Base-by-base conservation (phyloP, 2,113 vertebrate species). In the Sula dactylatra region DNA sequence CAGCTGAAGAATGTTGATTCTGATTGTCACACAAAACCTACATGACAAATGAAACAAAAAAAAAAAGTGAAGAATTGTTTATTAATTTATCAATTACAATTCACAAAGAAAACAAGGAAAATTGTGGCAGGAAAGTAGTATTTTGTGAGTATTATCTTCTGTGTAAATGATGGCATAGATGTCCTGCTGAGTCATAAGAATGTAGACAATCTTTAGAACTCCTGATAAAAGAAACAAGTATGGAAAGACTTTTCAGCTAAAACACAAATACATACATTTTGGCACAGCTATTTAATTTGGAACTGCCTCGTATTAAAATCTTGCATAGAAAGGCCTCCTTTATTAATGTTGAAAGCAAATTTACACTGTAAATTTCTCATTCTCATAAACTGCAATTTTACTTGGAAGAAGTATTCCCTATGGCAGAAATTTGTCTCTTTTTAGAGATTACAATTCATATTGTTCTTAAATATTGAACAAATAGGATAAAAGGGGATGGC, bases 21-120 rank as follows among this genome's bases (percentile, higher is more conserved):
- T 98, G 96, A 55, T 96, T 73, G 80, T 40, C 97, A 92, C 50
- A 89, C 79, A 99, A 98, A 97, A 90, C 84, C 99, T 99, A 83
- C 52, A 93, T 29, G 92, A 80, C n/a, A 96, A 96, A 96, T 76
- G 47, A 82, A 85, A 91, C 16, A 72, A 38, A 56, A 59, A 96
- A 88, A 61, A 20, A 91, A 77, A 70, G 62, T 19, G 29, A 81
- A 76, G n/a, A 32, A 40, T 29, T 76, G 55, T 56, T 94, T 76
- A 86, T 62, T 58, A 85, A 82, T 89, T 84, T 89, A 82, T 50
- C 77, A 85, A 44, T 42, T 16, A 56, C 16, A 85, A 88, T 70
- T 80, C 34, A 70, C 17, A 91, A 17, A 94, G n/a, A 88, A 96
- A 76, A 40, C 3, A 61, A 85, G 32, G 82, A 70, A 91, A 97